Conservation (phyloP, 2,113 vertebrate genomes). For the Halcyon senegalensis region DNA sequence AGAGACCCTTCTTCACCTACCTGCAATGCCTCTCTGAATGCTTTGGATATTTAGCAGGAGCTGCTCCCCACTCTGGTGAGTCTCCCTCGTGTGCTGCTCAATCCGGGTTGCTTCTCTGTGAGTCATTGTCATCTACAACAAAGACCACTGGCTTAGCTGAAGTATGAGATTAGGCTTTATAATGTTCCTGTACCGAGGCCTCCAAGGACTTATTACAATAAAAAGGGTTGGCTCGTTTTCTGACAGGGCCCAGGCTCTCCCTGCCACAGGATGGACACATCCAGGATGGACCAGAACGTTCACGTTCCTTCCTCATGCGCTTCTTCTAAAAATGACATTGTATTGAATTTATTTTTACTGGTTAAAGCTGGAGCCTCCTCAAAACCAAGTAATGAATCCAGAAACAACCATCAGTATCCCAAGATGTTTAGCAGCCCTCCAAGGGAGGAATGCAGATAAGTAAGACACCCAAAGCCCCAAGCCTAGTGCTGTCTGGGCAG, state of each 20-base stretch:
- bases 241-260: background rate
- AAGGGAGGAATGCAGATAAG: background rate
- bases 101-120: conserved; percentile 48
- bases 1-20: conserved; percentile 22
- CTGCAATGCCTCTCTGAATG: conserved; percentile 65
- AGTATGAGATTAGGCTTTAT: background rate
- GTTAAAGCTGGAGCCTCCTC: background rate
- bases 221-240: background rate
- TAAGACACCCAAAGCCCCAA: background rate
- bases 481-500: background rate
- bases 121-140: conserved; percentile 74
- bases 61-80: conserved; percentile 72
- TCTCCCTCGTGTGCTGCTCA: conserved; percentile 58
- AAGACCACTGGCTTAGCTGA: background rate
- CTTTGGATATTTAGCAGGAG: conserved; percentile 75
- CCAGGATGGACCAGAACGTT: background rate
- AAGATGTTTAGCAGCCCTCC: background rate
- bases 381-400: background rate
- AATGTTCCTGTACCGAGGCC: background rate
- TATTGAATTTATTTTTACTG: background rate
- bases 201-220: background rate
- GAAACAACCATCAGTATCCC: background rate
- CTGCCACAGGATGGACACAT: no score
- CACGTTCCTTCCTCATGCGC: background rate
- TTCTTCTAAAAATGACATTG: background rate